phyloP scores from a whole-genome alignment of 2,888 invertebrate genomes.

The Pristionchus arcanus region DNA sequence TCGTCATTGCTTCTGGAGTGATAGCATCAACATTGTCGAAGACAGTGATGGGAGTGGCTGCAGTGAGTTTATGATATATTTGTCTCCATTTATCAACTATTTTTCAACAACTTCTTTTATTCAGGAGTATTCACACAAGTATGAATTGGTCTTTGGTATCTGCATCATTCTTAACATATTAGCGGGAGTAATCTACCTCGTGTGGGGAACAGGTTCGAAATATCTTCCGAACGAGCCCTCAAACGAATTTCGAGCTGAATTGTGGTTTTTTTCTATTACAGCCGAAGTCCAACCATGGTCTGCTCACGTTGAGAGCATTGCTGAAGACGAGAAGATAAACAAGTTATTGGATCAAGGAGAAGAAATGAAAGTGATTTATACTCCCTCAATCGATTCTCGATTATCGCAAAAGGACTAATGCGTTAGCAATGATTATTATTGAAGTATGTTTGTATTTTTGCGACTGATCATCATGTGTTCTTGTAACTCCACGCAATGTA shows the following conservation, averaged over 20 bases:
- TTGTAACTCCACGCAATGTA: too few species aligned
- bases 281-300: constrained; percentile 48
- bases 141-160: constrained; percentile 39
- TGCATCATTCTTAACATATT: constrained; percentile 35
- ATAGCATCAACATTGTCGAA: background rate
- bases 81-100: background rate
- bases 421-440: too few species aligned
- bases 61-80: background rate
- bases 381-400: constrained; percentile 6
- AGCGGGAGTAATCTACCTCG: constrained; percentile 34
- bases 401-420: background rate
- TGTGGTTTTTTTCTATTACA: too few species aligned
- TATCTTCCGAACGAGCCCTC: background rate
- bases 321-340: background rate
- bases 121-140: constrained; percentile 29
- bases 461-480: too few species aligned
- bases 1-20: constrained; percentile 24
- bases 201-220: constrained; percentile 49
- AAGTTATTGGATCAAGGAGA: background rate
- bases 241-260: too few species aligned
- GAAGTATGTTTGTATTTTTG: too few species aligned
- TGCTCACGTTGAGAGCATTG: background rate
- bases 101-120: background rate
- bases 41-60: background rate
- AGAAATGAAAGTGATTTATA: background rate